Evolutionary conservation across 2,113 vertebrate genomes (phyloP).

Genomic region (Antechinus flavipes): DNA sequence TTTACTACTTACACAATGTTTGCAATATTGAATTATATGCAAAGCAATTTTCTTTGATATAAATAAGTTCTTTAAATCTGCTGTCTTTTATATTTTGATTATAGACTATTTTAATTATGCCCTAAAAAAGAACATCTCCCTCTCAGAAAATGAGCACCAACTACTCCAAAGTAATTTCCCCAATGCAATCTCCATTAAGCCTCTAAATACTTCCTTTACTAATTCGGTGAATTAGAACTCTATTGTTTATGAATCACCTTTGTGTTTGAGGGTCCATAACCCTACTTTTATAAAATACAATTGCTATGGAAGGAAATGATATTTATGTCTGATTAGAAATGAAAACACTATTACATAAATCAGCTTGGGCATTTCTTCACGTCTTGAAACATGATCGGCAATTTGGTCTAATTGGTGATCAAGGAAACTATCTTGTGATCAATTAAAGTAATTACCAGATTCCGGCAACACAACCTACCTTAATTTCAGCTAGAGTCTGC

Average conservation of each 20-base stretch:
- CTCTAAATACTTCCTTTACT: conserved; percentile 96
- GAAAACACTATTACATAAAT: conserved; percentile 88
- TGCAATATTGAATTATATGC: conserved; percentile 64
- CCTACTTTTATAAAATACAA: conserved; percentile 89
- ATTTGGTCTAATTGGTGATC: conserved; percentile 98
- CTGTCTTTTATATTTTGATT: conserved; percentile 84
- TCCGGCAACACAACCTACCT: conserved; percentile 98
- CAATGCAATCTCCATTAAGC: conserved; percentile 95
- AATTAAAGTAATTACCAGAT: conserved; percentile 99
- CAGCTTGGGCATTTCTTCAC: conserved; percentile 89
- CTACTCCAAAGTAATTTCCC: conserved; percentile 92
- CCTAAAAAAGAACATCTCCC: conserved; percentile 86
- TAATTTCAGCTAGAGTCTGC: conserved; percentile 94
- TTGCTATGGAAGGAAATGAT: conserved; percentile 92
- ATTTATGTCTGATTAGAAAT: conserved; percentile 91
- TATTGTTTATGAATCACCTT: conserved; percentile 93
- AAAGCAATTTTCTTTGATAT: conserved; percentile 62
- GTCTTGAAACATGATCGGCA: conserved; percentile 96
- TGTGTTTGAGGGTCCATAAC: conserved; percentile 86
- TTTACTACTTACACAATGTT: conserved; percentile 64
- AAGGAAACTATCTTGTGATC: conserved; percentile 97
- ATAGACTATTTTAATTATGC: conserved; percentile 86
- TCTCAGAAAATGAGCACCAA: conserved; percentile 85
- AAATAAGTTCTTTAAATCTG: conserved; percentile 78
- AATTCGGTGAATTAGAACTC: conserved; percentile 94